Percentiles rank a stretch among this genome's conserved stretches.
These are phyloP conservation scores for Labrus mixtus DNA, from an alignment of 2,113 vertebrate genomes.

Conservation along the genomic window DNA sequence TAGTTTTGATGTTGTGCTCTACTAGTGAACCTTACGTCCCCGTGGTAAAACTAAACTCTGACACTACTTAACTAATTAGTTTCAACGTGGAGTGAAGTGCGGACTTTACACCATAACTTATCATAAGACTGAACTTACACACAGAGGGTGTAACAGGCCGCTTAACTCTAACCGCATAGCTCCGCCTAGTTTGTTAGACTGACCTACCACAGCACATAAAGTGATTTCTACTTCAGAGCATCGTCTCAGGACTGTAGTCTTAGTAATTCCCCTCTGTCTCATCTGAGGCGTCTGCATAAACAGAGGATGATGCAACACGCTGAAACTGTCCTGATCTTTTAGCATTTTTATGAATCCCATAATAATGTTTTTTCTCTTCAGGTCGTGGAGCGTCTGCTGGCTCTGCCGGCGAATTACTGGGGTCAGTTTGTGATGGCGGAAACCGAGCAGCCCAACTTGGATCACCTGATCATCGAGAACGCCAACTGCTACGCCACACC, in stretches of 20 bases:
- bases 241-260: background rate
- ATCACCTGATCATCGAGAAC: constrained; percentile 91
- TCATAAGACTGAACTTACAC: no score
- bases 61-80: no score
- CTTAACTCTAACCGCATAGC: no score
- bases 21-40: no score
- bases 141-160: no score
- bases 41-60: no score
- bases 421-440: constrained; percentile 90
- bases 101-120: no score
- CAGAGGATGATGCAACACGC: constrained; percentile 48
- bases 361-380: constrained; percentile 63
- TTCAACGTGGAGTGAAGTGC: no score
- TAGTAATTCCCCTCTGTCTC: constrained; percentile 15
- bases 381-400: constrained; percentile 92
- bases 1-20: no score
- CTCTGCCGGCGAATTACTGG: constrained; percentile 91
- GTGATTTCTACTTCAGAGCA: background rate
- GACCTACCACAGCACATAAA: background rate
- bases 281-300: background rate
- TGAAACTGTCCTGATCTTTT: constrained; percentile 34
- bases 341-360: background rate
- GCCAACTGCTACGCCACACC: constrained; percentile 90
- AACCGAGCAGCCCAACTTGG: constrained; percentile 84
- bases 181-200: background rate